Conservation (phyloP, 2,888 invertebrate species). For the Caenorhabditis sp. region DNA sequence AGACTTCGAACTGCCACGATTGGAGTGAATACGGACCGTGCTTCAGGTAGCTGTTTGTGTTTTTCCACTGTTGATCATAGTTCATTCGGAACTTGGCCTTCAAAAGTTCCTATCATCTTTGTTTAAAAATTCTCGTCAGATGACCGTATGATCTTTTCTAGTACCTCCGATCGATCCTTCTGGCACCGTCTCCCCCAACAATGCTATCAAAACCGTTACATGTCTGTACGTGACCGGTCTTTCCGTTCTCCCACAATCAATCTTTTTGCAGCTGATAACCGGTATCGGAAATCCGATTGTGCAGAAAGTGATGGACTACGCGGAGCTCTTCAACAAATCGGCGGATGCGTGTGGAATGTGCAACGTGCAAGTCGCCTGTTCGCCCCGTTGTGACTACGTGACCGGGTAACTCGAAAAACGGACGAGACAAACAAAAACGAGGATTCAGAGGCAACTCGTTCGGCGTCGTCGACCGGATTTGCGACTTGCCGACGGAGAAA, state of each 20-base stretch:
- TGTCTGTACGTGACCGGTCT: conserved; percentile 71
- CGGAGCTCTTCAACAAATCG: conserved; percentile 75
- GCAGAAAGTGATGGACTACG: conserved; percentile 75
- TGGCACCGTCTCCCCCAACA: conserved; percentile 71
- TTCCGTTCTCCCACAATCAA: neutral
- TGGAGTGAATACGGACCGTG: conserved; percentile 76
- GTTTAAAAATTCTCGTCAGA: neutral
- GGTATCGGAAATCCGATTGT: conserved; percentile 75
- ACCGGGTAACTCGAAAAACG: conserved; percentile 56
- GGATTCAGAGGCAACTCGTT: conserved; percentile 72
- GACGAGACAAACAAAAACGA: conserved; percentile 2
- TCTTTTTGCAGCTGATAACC: conserved; percentile 67
- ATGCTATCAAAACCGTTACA: conserved; percentile 74
- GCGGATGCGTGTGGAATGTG: conserved; percentile 76
- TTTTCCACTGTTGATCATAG: neutral
- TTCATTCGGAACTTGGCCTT: no score
- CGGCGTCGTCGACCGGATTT: conserved; percentile 75
- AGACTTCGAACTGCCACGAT: conserved; percentile 72
- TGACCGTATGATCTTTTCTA: conserved; percentile 39
- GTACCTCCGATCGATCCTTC: conserved; percentile 74
- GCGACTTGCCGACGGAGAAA: conserved; percentile 73
- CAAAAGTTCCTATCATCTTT: no score
- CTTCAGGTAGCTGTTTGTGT: conserved; percentile 63
- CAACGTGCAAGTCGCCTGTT: conserved; percentile 73
- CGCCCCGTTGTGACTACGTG: conserved; percentile 65